Evolutionary conservation across 1,140 invertebrate species (phyloP), one percentile per base, ranked within the genome.

Genomic region (Diabrotica undecimpunctata): DNA sequence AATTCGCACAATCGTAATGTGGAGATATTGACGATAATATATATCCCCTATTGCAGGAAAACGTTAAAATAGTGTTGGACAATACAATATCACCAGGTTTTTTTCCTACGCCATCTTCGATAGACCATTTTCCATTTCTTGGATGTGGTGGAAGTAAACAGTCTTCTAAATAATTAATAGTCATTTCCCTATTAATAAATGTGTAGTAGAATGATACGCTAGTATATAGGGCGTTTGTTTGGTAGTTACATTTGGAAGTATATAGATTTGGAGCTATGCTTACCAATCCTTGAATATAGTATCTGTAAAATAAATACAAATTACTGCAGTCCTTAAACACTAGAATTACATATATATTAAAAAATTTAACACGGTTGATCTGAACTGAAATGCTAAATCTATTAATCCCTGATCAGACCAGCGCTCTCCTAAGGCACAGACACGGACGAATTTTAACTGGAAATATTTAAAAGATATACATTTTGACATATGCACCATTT

Each of bases 141-240:
- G 51, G 51, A 53, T 8, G 14, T 6, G 7, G 7, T 12, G 51
- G 51, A 6, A 53, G 51, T 8, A 53, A n/a, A 11, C 51, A 53
- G 51, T 53, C 51, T 53, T 53, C 14, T 12, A 53, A 14, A 53
- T n/a, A n/a, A 53, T 53, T 12, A 5, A 12, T 53, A 5, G 51
- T 53, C 51, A 53, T 8, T 12, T 12, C n/a, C 1, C 3, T n/a
- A 0, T 53, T 14, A 0, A 53, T 14, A 5, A 5, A 53, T 53
- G n/a, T 14, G 51, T 53, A 53, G 10, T 53, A 11, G 6, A 6
- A 6, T 6, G 7, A 5, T 0, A 53, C 51, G 14, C 51, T 57
- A 57, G 55, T 57, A 57, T 35, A 57, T 6, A 57, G 36, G 12
- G 55, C 36, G 55, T 57, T 35, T 57, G 12, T 12, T 57, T 57